Evolutionary conservation across 92 coral and sea anemone genomes (phyloP).

Genomic region (Paragorgia papillata): DNA sequence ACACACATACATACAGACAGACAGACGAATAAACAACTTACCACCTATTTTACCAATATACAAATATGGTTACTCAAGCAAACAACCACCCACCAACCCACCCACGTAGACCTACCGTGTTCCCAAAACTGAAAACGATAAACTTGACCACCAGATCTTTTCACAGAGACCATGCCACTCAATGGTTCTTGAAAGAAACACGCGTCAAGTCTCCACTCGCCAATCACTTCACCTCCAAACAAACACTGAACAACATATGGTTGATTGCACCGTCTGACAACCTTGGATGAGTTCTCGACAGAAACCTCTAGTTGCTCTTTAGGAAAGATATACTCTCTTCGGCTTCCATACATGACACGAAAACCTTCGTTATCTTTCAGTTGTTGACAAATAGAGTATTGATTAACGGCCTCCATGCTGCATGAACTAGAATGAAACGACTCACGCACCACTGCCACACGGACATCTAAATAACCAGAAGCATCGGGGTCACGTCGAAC

Average conservation of each 20-base stretch:
- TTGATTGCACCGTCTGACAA: background rate
- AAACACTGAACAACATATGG: background rate
- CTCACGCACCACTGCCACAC: background rate
- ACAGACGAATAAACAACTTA: too few relatives aligned
- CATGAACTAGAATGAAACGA: slow-evolving; percentile 1
- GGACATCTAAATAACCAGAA: background rate
- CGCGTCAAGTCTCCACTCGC: slow-evolving; percentile 3
- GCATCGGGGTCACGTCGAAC: background rate
- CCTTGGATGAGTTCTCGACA: background rate
- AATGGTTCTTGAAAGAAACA: background rate
- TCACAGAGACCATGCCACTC: too few relatives aligned
- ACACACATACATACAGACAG: too few relatives aligned
- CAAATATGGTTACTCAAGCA: background rate
- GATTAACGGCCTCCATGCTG: too few relatives aligned
- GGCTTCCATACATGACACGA: slow-evolving; percentile 7
- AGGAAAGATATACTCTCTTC: slow-evolving; percentile 4
- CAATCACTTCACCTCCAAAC: slow-evolving; percentile 20
- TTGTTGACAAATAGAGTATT: background rate
- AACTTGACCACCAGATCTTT: slow-evolving; percentile 13
- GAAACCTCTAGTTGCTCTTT: slow-evolving; percentile 4
- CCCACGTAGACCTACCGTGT: slow-evolving; percentile 5
- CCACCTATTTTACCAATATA: background rate
- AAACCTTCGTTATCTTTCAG: slow-evolving; percentile 23
- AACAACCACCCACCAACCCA: background rate
- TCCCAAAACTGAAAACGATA: slow-evolving; percentile 32